Base-by-base conservation (phyloP, 1,140 invertebrate genomes). In the Plectrocnemia conspersa region DNA sequence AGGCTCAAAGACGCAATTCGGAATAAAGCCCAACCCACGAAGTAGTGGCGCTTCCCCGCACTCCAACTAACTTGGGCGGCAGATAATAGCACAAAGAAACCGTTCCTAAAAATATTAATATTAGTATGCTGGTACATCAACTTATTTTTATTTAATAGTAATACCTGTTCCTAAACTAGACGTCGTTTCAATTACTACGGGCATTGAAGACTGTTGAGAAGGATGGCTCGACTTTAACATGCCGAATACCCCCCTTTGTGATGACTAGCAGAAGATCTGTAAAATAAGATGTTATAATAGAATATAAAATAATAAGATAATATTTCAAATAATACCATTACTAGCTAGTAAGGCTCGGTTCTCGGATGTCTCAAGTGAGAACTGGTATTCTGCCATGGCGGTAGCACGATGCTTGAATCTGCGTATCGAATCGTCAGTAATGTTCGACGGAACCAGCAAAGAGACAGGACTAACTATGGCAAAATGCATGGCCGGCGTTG, bases 401-500 rank as follows among this genome's bases (percentile, higher is more conserved):
- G 68, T 93, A 93, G 61, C 86, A 85, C 24, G 92, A 80, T 58
- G 88, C 85, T n/a, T n/a, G 64, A 97, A 83, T 59, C 88, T 84
- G 23, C 86, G 79, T 29, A 98, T 81, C 62, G 86, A 92, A 60
- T 97, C 93, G 75, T 98, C 95, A 18, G 85, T 82, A 19, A 96
- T 82, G 27, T 77, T 76, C 48, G 82, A 80, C 18, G 96, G 96
- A 48, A 97, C n/a, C 89, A 33, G 94, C 84, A 27, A 98, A 72
- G n/a, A 97, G 77, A 3, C 92, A 91, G 16, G 95, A 95, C 75
- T 98, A 97, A 68, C 88, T 90, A 66, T 88, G 77, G 67, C 91
- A 95, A 54, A 94, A 80, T 65, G 84, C 84, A 67, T 97, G 97
- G 23, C 84, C 82, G 22, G 85, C 83, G 70, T 98, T 98, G 3